These are phyloP conservation scores for Alces alces DNA, from an alignment of 2,113 vertebrate genomes.

Conservation along the genomic window DNA sequence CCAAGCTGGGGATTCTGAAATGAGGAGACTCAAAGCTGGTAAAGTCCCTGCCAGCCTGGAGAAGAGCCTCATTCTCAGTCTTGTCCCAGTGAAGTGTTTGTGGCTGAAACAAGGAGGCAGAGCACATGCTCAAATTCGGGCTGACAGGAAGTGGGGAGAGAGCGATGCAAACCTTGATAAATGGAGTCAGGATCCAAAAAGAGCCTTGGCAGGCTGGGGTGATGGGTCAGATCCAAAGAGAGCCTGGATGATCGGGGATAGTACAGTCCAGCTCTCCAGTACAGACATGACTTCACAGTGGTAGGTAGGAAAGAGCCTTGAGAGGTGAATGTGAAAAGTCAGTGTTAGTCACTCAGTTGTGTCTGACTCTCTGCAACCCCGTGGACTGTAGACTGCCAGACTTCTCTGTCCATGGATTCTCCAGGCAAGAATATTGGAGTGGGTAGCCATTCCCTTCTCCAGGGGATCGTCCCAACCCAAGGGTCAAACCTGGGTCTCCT, in stretches of 20 bases:
- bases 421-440: neutral
- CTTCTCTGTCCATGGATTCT: neutral
- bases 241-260: neutral
- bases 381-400: neutral
- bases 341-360: neutral
- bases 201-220: neutral
- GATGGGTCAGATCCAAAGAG: neutral
- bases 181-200: neutral
- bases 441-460: neutral
- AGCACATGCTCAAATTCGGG: neutral
- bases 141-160: neutral
- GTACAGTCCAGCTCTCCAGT: neutral
- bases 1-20: neutral
- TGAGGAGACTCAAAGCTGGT: neutral
- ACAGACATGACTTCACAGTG: neutral
- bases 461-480: neutral
- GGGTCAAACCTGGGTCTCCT: neutral
- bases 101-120: neutral
- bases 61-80: neutral
- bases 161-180: accelerated
- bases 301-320: neutral
- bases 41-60: neutral
- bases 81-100: neutral
- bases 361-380: neutral
- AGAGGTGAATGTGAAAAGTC: neutral